phyloP scores from a whole-genome alignment of 2,113 vertebrate genomes.

The Sander vitreus region DNA sequence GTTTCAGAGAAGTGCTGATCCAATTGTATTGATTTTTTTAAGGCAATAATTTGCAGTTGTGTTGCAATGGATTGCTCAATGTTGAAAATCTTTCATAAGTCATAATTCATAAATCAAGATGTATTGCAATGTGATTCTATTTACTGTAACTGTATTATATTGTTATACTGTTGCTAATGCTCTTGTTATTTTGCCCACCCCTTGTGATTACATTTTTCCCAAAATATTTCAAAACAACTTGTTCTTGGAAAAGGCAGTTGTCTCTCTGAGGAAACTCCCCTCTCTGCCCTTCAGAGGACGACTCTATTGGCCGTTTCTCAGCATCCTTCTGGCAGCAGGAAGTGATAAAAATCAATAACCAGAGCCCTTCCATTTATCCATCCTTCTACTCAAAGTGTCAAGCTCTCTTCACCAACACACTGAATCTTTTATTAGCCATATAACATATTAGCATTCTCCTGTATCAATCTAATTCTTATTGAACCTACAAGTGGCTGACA shows the following conservation, averaged over 20 bases:
- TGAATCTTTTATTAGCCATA: constrained; percentile 27
- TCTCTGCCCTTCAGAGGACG: background rate
- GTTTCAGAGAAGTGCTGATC: background rate
- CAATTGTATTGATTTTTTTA: background rate
- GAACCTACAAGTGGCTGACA: background rate
- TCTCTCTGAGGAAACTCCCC: constrained; percentile 10
- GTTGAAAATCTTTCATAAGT: background rate
- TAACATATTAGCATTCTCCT: background rate
- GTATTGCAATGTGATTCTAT: background rate
- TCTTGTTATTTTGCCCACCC: background rate
- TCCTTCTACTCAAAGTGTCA: constrained; percentile 5
- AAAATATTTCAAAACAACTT: constrained; percentile 19
- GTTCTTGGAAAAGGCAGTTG: background rate
- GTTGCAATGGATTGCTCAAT: background rate
- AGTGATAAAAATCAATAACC: constrained; percentile 45
- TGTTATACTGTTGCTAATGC: background rate
- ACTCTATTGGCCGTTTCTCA: constrained; percentile 17
- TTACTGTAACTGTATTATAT: background rate
- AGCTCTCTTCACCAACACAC: background rate
- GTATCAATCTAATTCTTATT: constrained; percentile 12
- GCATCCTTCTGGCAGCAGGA: constrained; percentile 23
- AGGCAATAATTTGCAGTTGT: background rate
- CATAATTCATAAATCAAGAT: background rate
- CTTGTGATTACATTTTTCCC: background rate
- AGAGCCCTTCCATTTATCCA: constrained; percentile 13